These are phyloP conservation scores for Pempheris klunzingeri DNA, from an alignment of 2,797 vertebrate species.

Conservation along the genomic window DNA sequence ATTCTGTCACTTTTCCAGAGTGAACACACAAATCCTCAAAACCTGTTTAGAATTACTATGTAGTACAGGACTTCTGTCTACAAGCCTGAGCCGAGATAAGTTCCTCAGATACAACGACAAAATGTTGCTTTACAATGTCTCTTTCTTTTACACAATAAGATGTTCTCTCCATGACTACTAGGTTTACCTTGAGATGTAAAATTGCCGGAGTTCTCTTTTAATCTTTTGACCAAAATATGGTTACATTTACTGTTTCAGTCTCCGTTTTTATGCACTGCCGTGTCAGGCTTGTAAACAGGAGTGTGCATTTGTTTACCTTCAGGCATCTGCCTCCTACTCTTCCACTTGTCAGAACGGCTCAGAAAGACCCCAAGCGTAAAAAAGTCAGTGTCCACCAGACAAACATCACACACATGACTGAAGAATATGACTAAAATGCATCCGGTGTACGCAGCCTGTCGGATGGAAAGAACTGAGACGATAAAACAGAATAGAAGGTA, in stretches of 20 bases:
- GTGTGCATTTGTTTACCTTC: slow-evolving; percentile 44
- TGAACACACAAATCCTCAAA: background rate
- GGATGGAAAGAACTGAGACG: slow-evolving; percentile 8
- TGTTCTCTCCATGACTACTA: too few species aligned
- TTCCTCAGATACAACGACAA: too few species aligned
- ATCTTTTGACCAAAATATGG: background rate
- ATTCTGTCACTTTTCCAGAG: background rate
- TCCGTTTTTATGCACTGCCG: background rate
- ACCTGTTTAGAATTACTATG: background rate
- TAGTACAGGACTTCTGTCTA: background rate
- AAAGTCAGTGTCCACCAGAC: slow-evolving; percentile 27
- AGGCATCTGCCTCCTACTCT: slow-evolving; percentile 14
- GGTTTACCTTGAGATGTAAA: background rate
- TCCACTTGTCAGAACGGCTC: slow-evolving; percentile 19
- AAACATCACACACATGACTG: slow-evolving; percentile 48
- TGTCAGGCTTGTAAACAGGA: slow-evolving; percentile 27
- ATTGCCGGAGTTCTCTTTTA: background rate
- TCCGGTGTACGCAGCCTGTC: slow-evolving; percentile 5
- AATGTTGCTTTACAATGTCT: too few species aligned
- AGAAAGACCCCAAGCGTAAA: slow-evolving; percentile 42
- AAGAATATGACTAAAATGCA: slow-evolving; percentile 22
- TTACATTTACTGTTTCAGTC: background rate
- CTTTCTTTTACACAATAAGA: too few species aligned
- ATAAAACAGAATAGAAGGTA: background rate
- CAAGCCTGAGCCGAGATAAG: background rate